A percentile compares a stretch with the other conserved stretches of the same genome.
Conservation (phyloP, 2,888 invertebrate genomes). For the Stramonita haemastoma region DNA sequence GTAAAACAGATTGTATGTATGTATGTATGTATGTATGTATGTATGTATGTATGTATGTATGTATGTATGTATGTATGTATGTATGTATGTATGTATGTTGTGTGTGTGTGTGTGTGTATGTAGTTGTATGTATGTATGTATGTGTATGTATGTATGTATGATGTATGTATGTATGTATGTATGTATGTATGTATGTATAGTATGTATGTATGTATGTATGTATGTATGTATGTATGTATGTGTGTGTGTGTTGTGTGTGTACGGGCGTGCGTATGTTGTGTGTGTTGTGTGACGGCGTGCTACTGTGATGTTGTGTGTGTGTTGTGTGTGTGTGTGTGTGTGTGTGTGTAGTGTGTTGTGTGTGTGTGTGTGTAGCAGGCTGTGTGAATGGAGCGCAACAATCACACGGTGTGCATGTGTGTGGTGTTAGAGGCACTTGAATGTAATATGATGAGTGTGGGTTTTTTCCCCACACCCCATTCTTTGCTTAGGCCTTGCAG, state of each 20-base stretch:
- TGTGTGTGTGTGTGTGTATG: background rate
- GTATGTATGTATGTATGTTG: background rate
- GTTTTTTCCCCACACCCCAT: no score
- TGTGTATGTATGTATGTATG: background rate
- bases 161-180: background rate
- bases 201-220: background rate
- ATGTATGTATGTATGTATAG: background rate
- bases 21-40: background rate
- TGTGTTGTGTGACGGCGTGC: background rate
- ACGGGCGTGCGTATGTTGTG: background rate
- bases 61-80: no score
- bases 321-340: background rate
- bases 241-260: background rate
- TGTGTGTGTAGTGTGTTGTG: no score
- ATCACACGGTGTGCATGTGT: no score
- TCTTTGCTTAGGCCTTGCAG: no score
- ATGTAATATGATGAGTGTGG: no score
- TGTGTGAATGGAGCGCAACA: no score
- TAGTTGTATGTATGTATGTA: background rate
- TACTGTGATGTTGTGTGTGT: background rate
- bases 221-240: background rate
- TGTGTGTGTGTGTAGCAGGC: no score
- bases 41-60: no score
- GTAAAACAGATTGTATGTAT: no score
- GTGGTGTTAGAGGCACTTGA: no score